These are phyloP conservation scores for Manis javanica DNA, from an alignment of 2,797 vertebrate genomes.

Conservation along the genomic window DNA sequence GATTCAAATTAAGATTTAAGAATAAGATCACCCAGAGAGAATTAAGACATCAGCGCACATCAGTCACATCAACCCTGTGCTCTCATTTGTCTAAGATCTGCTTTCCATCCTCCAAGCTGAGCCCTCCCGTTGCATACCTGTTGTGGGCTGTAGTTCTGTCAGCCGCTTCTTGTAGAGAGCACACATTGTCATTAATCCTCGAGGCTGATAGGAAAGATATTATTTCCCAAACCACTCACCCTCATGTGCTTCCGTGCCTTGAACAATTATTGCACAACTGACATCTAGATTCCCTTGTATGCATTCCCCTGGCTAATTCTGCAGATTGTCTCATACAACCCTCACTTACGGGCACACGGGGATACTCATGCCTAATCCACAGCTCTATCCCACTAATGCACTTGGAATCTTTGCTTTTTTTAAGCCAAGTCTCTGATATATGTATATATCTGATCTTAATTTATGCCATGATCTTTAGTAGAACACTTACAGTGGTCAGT, in stretches of 20 bases:
- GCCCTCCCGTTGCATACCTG: not conserved
- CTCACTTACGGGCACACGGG: accelerated
- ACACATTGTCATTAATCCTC: not conserved
- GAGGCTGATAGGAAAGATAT: not conserved
- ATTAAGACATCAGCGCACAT: not conserved
- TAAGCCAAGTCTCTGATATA: no score
- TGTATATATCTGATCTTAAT: no score
- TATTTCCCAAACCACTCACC: not conserved
- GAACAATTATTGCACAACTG: not conserved
- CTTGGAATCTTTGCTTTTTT: no score
- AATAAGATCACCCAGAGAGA: constrained; percentile 2
- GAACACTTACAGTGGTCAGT: no score
- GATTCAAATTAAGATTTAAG: not conserved
- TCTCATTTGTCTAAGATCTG: not conserved
- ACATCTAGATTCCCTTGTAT: not conserved
- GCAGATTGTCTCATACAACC: not conserved
- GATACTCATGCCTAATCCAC: not conserved
- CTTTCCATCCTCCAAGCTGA: not conserved
- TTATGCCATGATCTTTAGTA: no score
- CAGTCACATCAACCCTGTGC: not conserved
- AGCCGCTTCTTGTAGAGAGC: not conserved
- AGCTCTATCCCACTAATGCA: not conserved
- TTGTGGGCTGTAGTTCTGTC: not conserved
- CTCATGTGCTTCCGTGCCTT: not conserved
- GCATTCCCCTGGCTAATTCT: not conserved